Conservation (phyloP, 2,888 invertebrate genomes). For the Bibio marci region DNA sequence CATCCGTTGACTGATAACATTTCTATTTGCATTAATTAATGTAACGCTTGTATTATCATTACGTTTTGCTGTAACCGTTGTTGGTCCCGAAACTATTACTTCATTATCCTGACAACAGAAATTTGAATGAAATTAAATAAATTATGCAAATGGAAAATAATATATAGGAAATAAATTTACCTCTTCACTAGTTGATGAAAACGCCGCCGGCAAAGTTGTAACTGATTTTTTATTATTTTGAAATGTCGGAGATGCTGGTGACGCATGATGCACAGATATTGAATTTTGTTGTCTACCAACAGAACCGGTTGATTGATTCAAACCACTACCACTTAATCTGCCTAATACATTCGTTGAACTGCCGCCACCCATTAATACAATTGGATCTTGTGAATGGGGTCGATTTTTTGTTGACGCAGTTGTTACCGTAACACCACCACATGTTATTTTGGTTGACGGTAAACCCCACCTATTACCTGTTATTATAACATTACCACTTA, state of each 20-base stretch:
- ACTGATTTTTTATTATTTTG: slow-evolving; percentile 24
- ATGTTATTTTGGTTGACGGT: slow-evolving; percentile 31
- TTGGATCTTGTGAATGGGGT: slow-evolving; percentile 37
- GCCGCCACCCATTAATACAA: slow-evolving; percentile 18
- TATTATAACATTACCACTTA: slow-evolving; percentile 33
- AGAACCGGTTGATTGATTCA: slow-evolving; percentile 27
- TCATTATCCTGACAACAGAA: slow-evolving; percentile 21
- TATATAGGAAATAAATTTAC: neutral
- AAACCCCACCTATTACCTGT: slow-evolving; percentile 35
- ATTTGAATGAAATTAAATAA: neutral
- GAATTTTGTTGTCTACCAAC: slow-evolving; percentile 23
- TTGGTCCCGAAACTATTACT: slow-evolving; percentile 40
- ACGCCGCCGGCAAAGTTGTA: slow-evolving; percentile 26
- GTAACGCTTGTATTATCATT: slow-evolving; percentile 65
- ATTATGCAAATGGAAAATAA: neutral
- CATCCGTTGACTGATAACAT: slow-evolving; percentile 41
- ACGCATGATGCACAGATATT: slow-evolving; percentile 29
- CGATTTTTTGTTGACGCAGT: slow-evolving; percentile 17
- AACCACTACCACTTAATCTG: slow-evolving; percentile 26
- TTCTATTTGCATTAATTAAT: slow-evolving; percentile 41
- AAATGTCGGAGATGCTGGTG: slow-evolving; percentile 24
- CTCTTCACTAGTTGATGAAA: slow-evolving; percentile 11
- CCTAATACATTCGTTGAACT: slow-evolving; percentile 25
- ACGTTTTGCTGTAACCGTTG: slow-evolving; percentile 40
- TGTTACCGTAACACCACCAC: slow-evolving; percentile 45